Conservation (phyloP, 2,797 vertebrate genomes). For the Cyprinodon diabolis region DNA sequence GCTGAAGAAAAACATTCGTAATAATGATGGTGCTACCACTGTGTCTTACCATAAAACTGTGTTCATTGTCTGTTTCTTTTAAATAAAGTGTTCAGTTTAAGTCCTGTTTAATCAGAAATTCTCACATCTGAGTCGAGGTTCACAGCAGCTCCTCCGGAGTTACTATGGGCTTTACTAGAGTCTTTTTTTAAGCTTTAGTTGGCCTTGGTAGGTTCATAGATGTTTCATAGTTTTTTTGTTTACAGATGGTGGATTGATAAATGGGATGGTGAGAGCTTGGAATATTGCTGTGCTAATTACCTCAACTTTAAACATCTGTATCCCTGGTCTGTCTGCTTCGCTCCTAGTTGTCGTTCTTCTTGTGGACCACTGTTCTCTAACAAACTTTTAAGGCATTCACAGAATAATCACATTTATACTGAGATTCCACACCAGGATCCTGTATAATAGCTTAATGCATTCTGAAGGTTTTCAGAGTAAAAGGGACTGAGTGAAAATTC, state of each 20-base stretch:
- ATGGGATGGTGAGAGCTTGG: not conserved
- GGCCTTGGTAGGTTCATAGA: not conserved
- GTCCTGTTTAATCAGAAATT: not conserved
- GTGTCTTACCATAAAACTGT: not conserved
- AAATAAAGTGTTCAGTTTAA: not conserved
- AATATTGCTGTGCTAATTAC: not conserved
- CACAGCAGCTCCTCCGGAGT: not conserved
- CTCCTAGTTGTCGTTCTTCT: slow-evolving; percentile 21
- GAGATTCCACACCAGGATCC: not conserved
- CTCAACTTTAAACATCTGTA: not conserved
- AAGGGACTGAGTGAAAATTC: not conserved
- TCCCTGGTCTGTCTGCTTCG: slow-evolving; percentile 41
- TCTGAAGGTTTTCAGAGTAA: not conserved
- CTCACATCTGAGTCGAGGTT: not conserved
- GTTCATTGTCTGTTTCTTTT: not conserved
- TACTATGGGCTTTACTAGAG: not conserved
- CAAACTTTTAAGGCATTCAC: not conserved
- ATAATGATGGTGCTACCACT: not conserved
- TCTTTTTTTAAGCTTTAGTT: not conserved
- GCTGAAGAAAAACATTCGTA: not conserved
- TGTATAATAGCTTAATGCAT: not conserved
- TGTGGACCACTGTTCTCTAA: not conserved
- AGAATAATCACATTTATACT: not conserved
- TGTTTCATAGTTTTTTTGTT: not conserved
- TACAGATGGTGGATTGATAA: not conserved